Base-by-base conservation (phyloP, 37 sponge, comb jelly and placozoan genomes). In the Chondrosia reniformis region DNA sequence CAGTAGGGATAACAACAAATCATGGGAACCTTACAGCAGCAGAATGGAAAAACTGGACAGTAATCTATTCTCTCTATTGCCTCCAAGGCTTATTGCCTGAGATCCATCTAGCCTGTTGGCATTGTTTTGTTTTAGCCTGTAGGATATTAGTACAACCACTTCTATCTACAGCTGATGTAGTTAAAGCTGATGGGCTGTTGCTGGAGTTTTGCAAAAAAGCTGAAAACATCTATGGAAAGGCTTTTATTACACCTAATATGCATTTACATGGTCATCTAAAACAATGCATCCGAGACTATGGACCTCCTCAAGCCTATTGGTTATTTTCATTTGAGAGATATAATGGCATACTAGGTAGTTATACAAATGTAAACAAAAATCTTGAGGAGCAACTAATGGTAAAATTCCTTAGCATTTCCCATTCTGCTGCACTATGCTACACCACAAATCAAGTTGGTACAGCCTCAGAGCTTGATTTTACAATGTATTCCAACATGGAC, bases 81-180 rank as follows among this genome's bases (percentile, higher is more conserved):
- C 33, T 86, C 5, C 17, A 43, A 25, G 83, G 36, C 15, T 36
- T 81, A 74, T 65, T 87, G 24, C 33, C 77, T 33, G 33, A 24
- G 33, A 65, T 59, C 32, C 83, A 87, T 34, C 46, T 82, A 19
- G 79, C 73, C 37, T 80, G 80, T 39, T 80, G 80, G 80, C 12
- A 71, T 31, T 55, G 46, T 66, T 80, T 66, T 45, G 80, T 80
- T 25, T 38, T 80, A 24, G 80, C 80, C 21, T 80, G 62, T 33
- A 65, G 80, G 43, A 52, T 80, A 25, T 41, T 65, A 41, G 55
- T 44, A 28, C 76, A 84, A 34, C 38, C 28, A 15, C 19, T 19
- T 3, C 9, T 83, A 0, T 19, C 67, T 15, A 33, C 32, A 15
- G 67, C 22, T 33, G 38, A 32, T 7, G 31, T 66, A 19, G 39